Conservation (phyloP, 2,888 invertebrate genomes). For the Marasmarcha lunaedactyla region DNA sequence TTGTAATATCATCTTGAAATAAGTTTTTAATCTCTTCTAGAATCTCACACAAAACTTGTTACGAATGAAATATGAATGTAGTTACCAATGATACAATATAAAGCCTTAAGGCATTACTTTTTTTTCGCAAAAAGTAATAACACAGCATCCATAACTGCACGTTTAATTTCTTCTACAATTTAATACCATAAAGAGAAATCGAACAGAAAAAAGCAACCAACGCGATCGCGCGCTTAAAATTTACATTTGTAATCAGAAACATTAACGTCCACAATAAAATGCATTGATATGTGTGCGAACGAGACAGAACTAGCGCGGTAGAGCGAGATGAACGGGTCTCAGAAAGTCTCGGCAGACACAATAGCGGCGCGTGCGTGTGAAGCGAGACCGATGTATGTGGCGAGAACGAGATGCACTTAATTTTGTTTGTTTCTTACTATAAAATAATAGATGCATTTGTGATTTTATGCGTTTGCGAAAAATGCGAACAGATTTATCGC, state of each 20-base stretch:
- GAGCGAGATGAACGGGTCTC: slow-evolving; percentile 33
- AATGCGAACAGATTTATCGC: slow-evolving; percentile 57
- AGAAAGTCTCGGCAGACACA: slow-evolving; percentile 54
- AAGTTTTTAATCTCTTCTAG: too few species aligned
- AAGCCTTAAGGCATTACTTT: slow-evolving; percentile 12
- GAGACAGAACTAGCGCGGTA: slow-evolving; percentile 38
- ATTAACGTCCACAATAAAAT: slow-evolving; percentile 68
- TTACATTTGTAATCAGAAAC: slow-evolving; percentile 68
- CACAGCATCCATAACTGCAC: slow-evolving; percentile 17
- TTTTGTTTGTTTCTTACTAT: slow-evolving; percentile 27
- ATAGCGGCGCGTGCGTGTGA: slow-evolving; percentile 55
- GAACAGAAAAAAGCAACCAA: slow-evolving; percentile 54
- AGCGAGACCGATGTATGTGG: slow-evolving; percentile 13
- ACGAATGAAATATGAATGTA: neutral
- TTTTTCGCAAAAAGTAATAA: slow-evolving; percentile 21
- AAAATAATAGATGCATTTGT: slow-evolving; percentile 56
- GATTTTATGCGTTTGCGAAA: slow-evolving; percentile 66
- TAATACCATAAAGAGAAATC: slow-evolving; percentile 58
- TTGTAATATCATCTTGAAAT: too few species aligned
- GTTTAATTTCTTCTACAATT: slow-evolving; percentile 49
- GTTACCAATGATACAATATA: slow-evolving; percentile 19
- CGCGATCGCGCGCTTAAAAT: slow-evolving; percentile 61
- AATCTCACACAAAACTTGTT: slow-evolving; percentile 12
- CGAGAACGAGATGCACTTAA: slow-evolving; percentile 30
- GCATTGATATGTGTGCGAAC: slow-evolving; percentile 55